phyloP scores from a whole-genome alignment of 2,888 invertebrate species.

The Lucinisca nassula region DNA sequence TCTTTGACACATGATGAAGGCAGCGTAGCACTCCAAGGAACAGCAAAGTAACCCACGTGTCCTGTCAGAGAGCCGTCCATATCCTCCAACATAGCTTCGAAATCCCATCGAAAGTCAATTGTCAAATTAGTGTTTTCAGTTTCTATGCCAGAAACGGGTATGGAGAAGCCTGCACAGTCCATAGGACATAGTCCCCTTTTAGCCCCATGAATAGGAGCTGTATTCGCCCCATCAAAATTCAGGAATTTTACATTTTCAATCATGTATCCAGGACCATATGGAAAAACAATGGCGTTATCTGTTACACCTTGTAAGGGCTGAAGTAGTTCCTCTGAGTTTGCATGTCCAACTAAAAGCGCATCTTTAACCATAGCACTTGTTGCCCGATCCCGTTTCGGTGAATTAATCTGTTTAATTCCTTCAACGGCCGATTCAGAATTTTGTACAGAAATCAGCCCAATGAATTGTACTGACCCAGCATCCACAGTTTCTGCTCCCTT shows the following conservation, averaged over 20 bases:
- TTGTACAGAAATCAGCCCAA: constrained; percentile 70
- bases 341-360: constrained; percentile 67
- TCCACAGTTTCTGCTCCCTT: constrained; percentile 83
- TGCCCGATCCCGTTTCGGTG: not conserved
- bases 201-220: constrained; percentile 57
- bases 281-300: constrained; percentile 73
- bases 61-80: constrained; percentile 78
- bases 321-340: not conserved
- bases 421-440: constrained; percentile 79
- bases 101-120: constrained; percentile 68
- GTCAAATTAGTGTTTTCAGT: constrained; percentile 37
- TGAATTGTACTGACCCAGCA: constrained; percentile 76
- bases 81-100: constrained; percentile 77
- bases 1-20: not conserved
- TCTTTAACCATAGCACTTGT: constrained; percentile 69
- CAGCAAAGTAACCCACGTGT: not conserved
- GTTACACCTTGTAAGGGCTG: constrained; percentile 24
- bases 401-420: constrained; percentile 46
- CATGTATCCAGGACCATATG: constrained; percentile 76
- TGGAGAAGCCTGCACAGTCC: constrained; percentile 77
- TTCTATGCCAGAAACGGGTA: too few relatives aligned
- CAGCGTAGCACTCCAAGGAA: not conserved
- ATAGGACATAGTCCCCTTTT: constrained; percentile 78
- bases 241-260: constrained; percentile 75
- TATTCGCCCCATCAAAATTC: constrained; percentile 72